These are phyloP conservation scores for Hippocampus zosterae DNA, from an alignment of 2,113 vertebrate species.

Conservation along the genomic window DNA sequence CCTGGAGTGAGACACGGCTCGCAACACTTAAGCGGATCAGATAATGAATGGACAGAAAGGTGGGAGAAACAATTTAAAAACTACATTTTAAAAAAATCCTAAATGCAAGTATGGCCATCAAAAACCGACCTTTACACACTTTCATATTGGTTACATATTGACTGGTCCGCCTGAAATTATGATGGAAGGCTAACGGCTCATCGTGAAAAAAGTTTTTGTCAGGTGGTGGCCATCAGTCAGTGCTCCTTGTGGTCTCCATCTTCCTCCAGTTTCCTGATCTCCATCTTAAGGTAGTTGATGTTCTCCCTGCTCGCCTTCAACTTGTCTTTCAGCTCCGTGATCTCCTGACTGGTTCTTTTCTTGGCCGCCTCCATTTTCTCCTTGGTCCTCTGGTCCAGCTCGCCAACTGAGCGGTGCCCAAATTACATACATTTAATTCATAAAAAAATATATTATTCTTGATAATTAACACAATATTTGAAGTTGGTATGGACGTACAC, in stretches of 20 bases:
- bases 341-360: slow-evolving; percentile 97
- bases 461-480: too few species aligned
- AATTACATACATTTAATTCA: slow-evolving; percentile 2
- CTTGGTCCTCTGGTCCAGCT: slow-evolving; percentile 90
- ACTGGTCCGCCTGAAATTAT: too few species aligned
- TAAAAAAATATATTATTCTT: not conserved
- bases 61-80: not conserved
- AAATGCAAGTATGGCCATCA: not conserved
- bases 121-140: too few species aligned
- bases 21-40: too few species aligned
- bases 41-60: too few species aligned
- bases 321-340: slow-evolving; percentile 93
- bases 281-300: slow-evolving; percentile 93
- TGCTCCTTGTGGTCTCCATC: slow-evolving; percentile 93
- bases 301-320: slow-evolving; percentile 97
- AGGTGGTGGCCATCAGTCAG: slow-evolving; percentile 53
- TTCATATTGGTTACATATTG: too few species aligned
- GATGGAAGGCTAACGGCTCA: too few species aligned
- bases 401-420: slow-evolving; percentile 74
- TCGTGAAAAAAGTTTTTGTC: not conserved
- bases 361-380: slow-evolving; percentile 94
- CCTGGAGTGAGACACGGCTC: too few species aligned
- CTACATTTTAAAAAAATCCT: too few species aligned
- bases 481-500: slow-evolving; percentile 75
- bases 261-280: slow-evolving; percentile 95